A percentile compares a stretch with the other conserved stretches of the same genome.
Conservation (phyloP, 2,888 invertebrate genomes). For the Palloptera scutellata region DNA sequence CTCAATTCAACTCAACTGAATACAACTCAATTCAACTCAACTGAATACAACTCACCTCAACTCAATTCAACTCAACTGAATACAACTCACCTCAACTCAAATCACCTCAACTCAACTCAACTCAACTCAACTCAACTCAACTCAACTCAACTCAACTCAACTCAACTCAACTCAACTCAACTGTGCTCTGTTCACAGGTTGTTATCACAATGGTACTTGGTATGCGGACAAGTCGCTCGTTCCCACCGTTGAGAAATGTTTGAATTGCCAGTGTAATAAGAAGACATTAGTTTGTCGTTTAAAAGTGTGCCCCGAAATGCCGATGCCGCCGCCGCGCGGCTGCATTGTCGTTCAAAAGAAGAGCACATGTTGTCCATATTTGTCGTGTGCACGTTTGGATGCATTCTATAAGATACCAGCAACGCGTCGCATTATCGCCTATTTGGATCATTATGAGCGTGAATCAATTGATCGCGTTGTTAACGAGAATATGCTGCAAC, state of each 20-base stretch:
- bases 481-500: slow-evolving; percentile 58
- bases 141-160: no score
- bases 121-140: no score
- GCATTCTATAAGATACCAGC: slow-evolving; percentile 57
- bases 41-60: no score
- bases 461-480: slow-evolving; percentile 62
- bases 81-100: no score
- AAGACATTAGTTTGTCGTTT: slow-evolving; percentile 80
- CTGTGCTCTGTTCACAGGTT: slow-evolving; percentile 65
- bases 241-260: slow-evolving; percentile 77
- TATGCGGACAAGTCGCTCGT: slow-evolving; percentile 74
- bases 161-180: no score
- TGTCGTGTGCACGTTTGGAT: slow-evolving; percentile 75
- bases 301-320: slow-evolving; percentile 77
- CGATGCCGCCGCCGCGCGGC: slow-evolving; percentile 77
- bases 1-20: no score
- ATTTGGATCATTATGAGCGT: slow-evolving; percentile 59
- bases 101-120: no score
- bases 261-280: slow-evolving; percentile 77
- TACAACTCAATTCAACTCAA: no score
- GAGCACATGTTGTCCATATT: slow-evolving; percentile 78
- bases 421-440: slow-evolving; percentile 59
- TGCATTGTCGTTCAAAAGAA: slow-evolving; percentile 76
- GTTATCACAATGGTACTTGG: slow-evolving; percentile 76
- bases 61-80: no score